Evolutionary conservation across 2,888 invertebrate species (phyloP), one percentile per base, ranked within the genome.

Genomic region (Alviniconcha strummeri): DNA sequence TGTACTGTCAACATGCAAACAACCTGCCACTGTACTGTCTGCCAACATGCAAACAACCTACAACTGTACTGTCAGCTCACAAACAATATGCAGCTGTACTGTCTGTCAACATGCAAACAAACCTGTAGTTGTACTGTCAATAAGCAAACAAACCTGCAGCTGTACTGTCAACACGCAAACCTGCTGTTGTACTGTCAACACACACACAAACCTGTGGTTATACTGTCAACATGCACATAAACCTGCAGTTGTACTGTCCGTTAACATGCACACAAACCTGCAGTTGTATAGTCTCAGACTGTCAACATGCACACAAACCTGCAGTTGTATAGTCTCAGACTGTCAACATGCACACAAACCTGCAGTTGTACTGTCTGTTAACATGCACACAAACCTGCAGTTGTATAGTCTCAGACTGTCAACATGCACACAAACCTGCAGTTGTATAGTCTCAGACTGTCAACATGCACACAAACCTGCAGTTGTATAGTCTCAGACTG

Each of bases 311-410:
- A 36, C 36, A 36, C 3, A 36, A 5, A 72, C 82, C 75, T 77
- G 80, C 11, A 36, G 80, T 72, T 36, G 76, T 77, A 77, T 11
- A 57, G 76, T 19, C 76, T 64, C 36, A n/a, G 81, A 64, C 7
- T 1, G 85, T 85, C 36, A 87, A 87, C 36, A 36, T 3, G 3
- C 76, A 36, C 36, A 11, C 4, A 15, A 17, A 17, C 64, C 36
- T 36, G 36, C 36, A 11, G 13, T 15, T 64, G 64, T 64, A 15
- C 64, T 64, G 64, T 36, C 36, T 36, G 36, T 36, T 3, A 36
- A 36, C 36, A 36, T 36, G 36, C 36, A 36, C 36, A 36, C 36
- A 36, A 36, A 36, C 36, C 36, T 36, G 36, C 36, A 36, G 36
- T 36, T 36, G 36, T 36, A 36, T 3, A 1, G 36, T 36, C 36